Base-by-base conservation (phyloP, 2,797 vertebrate species). In the Pelochelys cantorii region DNA sequence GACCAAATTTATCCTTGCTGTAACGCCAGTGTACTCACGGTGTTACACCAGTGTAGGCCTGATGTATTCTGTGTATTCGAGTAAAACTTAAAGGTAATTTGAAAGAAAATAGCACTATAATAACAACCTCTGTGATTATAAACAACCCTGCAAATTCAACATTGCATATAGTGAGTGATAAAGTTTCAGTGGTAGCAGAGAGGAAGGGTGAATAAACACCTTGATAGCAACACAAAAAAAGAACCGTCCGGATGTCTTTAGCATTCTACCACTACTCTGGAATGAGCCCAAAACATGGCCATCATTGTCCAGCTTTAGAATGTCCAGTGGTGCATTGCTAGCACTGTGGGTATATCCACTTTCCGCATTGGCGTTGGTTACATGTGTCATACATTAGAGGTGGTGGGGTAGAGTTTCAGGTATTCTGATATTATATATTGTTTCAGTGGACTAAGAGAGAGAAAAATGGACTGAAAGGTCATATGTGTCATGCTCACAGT, bases 1-100 rank as follows among this genome's bases (percentile, higher is more conserved):
- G 18, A 10, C 71, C 74, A 15, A 0, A 0, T 74, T 87, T 54
- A 37, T 13, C 6, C 29, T 55, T 0, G 0, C 11, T 8, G n/a
- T 42, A 34, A 14, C 0, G 0, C 31, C 56, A 74, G 6, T 5
- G 4, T 52, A 77, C 74, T 77, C 42, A 77, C 29, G 37, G 62
- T 93, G 75, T 83, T 84, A 85, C 6, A 57, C 2, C 11, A 65
- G 5, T 3, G 65, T 22, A 22, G n/a, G n/a, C n/a, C 68, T 23
- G 2, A 10, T 1, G 20, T 14, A 1, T 88, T 79, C 86, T 60
- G 3, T 31, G 25, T 80, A 29, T 71, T 53, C 34, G 20, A 81
- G 92, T 88, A 83, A 4, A 0, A 7, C 8, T 81, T 90, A 4
- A 54, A n/a, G 17, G 17, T 79, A 7, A 53, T 5, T 55, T 14